Base-by-base conservation (phyloP, 1,140 invertebrate species). In the Drosophila arawakana region DNA sequence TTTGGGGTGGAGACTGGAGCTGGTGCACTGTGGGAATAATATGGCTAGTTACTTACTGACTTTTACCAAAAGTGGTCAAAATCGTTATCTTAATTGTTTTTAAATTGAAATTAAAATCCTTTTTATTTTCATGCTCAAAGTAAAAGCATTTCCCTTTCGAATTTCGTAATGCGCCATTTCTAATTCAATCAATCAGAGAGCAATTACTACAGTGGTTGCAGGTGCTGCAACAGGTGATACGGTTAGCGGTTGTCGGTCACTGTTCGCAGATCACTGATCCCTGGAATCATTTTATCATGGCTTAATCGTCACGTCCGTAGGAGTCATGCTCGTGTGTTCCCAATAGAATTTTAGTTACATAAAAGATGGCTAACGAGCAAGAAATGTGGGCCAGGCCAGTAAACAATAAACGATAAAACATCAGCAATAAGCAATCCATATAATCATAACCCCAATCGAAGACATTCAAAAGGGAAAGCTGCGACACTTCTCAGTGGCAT, bases 141-240 rank as follows among this genome's bases (percentile, higher is more conserved):
- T 88, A 86, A 86, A 88, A 86, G 83, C 76, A 86, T 86, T 86
- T 86, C 80, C 83, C 83, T 88, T 83, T 86, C 83, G 52, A 68
- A 47, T 74, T 39, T 70, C 58, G 55, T 58, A 74, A 73, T 60
- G 69, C 50, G 11, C 15, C 21, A 30, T 30, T 46, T 35, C 25
- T 15, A 46, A 39, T 50, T 35, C 9, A 52, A 52, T 57, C 41
- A 46, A 66, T 37, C 69, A 13, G 15, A 35, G 13, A 46, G 30
- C 43, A 2, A 9, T 8, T 13, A 3, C 9, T 13, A 39, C 34
- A 18, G 5, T 18, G 6, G 7, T 47, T 47, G 34, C 66, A 69
- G 37, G 52, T 58, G 65, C 54, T 43, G 25, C 43, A 50, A 37
- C 18, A 61, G 67, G 46, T 25, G 62, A 52, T 50, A 21, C 13